phyloP scores from a whole-genome alignment of 2,888 invertebrate species.

The Synergus itoensis region DNA sequence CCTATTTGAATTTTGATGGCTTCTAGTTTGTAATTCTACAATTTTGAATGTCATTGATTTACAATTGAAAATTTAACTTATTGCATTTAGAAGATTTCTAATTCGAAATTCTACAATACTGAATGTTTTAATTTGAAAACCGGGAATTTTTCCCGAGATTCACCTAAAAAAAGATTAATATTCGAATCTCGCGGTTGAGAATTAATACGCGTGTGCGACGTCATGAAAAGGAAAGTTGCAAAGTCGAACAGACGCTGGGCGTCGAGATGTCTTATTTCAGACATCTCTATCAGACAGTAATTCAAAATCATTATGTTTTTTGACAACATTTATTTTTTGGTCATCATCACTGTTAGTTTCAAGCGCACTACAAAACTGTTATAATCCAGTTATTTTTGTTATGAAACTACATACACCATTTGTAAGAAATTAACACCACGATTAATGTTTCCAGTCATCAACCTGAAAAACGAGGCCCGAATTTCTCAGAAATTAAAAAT shows the following conservation, averaged over 20 bases:
- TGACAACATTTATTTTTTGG: not conserved
- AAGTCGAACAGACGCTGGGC: not conserved
- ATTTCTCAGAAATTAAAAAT: not conserved
- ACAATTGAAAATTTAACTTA: too few species aligned
- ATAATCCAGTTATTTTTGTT: not conserved
- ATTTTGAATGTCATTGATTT: too few species aligned
- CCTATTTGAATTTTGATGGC: too few species aligned
- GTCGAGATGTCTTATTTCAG: not conserved
- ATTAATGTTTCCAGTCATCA: not conserved
- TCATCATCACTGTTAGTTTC: not conserved
- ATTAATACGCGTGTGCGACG: not conserved
- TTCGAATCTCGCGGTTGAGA: constrained; percentile 1
- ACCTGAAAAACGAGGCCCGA: not conserved
- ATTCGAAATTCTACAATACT: not conserved
- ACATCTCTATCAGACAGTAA: too few species aligned
- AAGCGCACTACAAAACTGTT: not conserved
- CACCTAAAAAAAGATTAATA: not conserved
- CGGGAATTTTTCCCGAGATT: not conserved
- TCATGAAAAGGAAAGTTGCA: not conserved
- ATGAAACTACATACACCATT: not conserved
- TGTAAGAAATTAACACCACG: not conserved
- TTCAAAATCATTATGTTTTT: not conserved
- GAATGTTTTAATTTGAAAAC: not conserved
- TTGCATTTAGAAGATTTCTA: too few species aligned
- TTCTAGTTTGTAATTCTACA: too few species aligned